These are phyloP conservation scores for Ormyrus pomaceus DNA, from an alignment of 2,888 invertebrate genomes.

Conservation along the genomic window DNA sequence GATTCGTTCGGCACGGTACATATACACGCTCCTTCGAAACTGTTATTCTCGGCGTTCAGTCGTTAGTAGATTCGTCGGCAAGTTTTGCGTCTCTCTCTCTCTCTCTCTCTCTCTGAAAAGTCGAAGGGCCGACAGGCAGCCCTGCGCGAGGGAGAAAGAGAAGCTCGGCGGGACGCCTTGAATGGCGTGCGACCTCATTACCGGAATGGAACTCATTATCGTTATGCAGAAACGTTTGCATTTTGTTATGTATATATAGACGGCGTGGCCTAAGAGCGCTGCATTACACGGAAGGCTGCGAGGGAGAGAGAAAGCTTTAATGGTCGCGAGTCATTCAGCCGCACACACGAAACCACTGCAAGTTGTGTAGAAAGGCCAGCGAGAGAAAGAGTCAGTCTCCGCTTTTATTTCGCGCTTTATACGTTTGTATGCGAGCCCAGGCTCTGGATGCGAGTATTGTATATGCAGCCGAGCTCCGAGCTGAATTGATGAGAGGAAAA, in stretches of 20 bases:
- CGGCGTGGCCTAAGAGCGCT: background rate
- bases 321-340: slow-evolving; percentile 70
- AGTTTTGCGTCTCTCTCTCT: slow-evolving; percentile 54
- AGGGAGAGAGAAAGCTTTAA: slow-evolving; percentile 60
- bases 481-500: slow-evolving; percentile 14
- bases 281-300: slow-evolving; percentile 38
- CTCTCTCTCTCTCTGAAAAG: slow-evolving; percentile 8
- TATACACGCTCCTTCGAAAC: slow-evolving; percentile 1
- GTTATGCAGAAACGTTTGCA: slow-evolving; percentile 66
- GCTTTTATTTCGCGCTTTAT: slow-evolving; percentile 45
- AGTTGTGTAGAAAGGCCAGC: slow-evolving; percentile 41
- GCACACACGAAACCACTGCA: slow-evolving; percentile 60
- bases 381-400: slow-evolving; percentile 32
- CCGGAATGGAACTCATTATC: slow-evolving; percentile 73
- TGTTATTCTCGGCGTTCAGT: slow-evolving; percentile 25
- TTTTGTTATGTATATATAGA: slow-evolving; percentile 58
- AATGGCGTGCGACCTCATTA: slow-evolving; percentile 71
- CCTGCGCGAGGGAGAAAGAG: background rate
- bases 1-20: too few species aligned
- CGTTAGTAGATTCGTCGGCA: background rate
- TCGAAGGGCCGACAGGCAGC: slow-evolving; percentile 9
- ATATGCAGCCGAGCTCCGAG: background rate
- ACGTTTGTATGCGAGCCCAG: background rate
- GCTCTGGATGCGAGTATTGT: background rate
- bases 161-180: slow-evolving; percentile 29